These are phyloP conservation scores for Pantherophis alleghaniensis DNA, from an alignment of 2,797 vertebrate species.

Conservation along the genomic window DNA sequence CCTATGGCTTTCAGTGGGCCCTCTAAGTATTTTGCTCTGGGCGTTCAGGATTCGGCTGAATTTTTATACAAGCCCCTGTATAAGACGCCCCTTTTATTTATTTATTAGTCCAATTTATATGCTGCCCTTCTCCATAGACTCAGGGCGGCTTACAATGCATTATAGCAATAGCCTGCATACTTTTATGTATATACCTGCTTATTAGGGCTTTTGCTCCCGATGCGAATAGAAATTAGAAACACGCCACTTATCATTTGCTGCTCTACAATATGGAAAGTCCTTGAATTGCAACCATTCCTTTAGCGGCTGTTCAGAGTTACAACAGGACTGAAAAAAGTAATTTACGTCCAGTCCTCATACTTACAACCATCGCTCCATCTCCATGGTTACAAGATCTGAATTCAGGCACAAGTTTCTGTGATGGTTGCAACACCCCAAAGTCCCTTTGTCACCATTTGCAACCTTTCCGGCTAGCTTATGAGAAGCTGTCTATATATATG, in stretches of 20 bases:
- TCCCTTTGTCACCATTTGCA: background rate
- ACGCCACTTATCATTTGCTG: background rate
- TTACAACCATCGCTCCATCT: background rate
- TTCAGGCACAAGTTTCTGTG: background rate
- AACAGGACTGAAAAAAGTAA: background rate
- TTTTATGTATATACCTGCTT: no score
- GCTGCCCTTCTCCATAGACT: no score
- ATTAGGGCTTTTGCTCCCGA: background rate
- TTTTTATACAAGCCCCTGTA: background rate
- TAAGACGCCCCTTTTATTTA: no score
- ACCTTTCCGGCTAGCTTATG: background rate
- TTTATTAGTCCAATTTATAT: no score
- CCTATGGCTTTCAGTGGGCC: background rate
- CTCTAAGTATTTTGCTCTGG: background rate
- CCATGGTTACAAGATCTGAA: background rate
- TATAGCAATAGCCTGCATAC: no score
- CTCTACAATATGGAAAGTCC: background rate
- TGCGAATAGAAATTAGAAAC: background rate
- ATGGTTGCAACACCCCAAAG: background rate
- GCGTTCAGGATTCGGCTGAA: background rate
- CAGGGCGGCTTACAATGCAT: no score
- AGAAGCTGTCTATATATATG: background rate
- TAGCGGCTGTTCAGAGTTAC: background rate
- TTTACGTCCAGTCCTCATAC: background rate
- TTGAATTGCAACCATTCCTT: background rate